These are phyloP conservation scores for Amiota minor DNA, from an alignment of 2,888 invertebrate species.

Conservation along the genomic window DNA sequence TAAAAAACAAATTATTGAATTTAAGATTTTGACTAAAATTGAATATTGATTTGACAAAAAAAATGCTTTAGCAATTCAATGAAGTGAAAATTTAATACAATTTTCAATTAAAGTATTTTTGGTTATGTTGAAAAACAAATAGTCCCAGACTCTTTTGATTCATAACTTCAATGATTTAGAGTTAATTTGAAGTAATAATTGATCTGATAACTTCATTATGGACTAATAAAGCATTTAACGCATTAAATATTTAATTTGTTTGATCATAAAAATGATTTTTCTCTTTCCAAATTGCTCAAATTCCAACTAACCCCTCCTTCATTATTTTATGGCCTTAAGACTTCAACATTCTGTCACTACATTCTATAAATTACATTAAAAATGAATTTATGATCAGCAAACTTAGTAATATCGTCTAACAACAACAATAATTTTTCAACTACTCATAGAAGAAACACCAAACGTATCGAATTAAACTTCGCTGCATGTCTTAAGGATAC, in stretches of 20 bases:
- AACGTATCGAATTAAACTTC: background rate
- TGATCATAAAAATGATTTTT: too few relatives aligned
- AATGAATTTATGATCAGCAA: slow-evolving; percentile 11
- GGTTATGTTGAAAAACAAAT: background rate
- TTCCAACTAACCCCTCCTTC: background rate
- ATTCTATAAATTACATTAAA: background rate
- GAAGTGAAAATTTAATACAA: background rate
- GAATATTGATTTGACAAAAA: too few relatives aligned
- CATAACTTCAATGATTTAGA: background rate
- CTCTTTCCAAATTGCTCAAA: too few relatives aligned
- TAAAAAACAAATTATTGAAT: too few relatives aligned
- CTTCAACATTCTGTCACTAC: background rate
- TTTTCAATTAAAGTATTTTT: background rate
- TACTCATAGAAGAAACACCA: background rate
- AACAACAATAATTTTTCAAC: slow-evolving; percentile 9
- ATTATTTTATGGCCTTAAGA: background rate
- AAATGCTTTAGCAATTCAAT: background rate
- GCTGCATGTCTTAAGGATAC: background rate
- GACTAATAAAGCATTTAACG: too few relatives aligned
- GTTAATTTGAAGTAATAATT: too few relatives aligned
- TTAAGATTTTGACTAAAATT: too few relatives aligned
- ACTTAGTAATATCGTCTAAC: slow-evolving; percentile 5
- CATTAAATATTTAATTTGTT: too few relatives aligned
- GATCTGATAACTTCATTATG: too few relatives aligned
- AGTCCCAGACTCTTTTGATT: background rate